A percentile compares a stretch with the other conserved stretches of the same genome.
phyloP scores from a whole-genome alignment of 2,888 invertebrate genomes.

The Masnerella sp. region DNA sequence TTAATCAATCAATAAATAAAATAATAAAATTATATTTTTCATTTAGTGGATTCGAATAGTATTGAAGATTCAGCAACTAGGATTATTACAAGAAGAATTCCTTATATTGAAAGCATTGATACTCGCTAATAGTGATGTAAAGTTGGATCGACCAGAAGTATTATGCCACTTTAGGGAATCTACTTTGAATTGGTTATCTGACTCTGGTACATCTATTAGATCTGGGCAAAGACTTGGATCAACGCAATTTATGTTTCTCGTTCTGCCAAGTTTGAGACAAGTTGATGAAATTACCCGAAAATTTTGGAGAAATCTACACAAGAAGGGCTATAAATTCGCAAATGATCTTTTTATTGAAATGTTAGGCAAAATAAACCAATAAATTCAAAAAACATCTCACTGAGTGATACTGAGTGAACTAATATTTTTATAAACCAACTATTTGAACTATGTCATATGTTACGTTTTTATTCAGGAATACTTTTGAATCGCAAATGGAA shows the following conservation, averaged over 20 bases:
- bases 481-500: too few species aligned
- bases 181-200: conserved; percentile 90
- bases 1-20: not conserved
- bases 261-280: conserved; percentile 92
- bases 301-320: conserved; percentile 93
- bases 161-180: conserved; percentile 92
- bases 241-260: conserved; percentile 90
- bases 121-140: conserved; percentile 94
- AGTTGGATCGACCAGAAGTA: conserved; percentile 92
- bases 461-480: too few species aligned
- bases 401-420: too few species aligned
- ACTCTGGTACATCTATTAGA: conserved; percentile 89
- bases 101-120: conserved; percentile 94
- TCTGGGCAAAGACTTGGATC: conserved; percentile 86
- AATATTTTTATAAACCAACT: too few species aligned
- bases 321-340: conserved; percentile 93
- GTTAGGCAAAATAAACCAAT: too few species aligned
- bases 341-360: conserved; percentile 98
- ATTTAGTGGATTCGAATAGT: conserved; percentile 83
- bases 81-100: conserved; percentile 93
- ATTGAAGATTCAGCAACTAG: conserved; percentile 88
- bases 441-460: too few species aligned
- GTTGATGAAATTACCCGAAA: conserved; percentile 92
- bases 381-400: too few species aligned
- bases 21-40: not conserved